Base-by-base conservation (phyloP, 1,140 invertebrate species). In the Ditylenchus dipsaci region DNA sequence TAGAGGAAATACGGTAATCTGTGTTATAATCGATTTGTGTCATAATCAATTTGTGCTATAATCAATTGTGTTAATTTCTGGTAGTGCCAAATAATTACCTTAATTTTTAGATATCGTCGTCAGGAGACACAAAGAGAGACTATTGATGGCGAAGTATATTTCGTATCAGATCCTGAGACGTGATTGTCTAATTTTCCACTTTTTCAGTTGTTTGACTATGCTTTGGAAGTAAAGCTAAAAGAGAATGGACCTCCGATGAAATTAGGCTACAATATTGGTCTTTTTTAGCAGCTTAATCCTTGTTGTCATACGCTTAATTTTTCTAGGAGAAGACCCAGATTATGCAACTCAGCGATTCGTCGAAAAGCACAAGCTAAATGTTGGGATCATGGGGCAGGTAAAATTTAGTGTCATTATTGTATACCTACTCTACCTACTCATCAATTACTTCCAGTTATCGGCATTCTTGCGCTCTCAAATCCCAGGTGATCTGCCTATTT, bases 211-310 rank as follows among this genome's bases (percentile, higher is more conserved):
- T 96, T 96, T 83, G 94, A 97, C 85, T 95, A 89, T 85, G 93
- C 96, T 21, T 97, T 97, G 83, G 90, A 88, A 72, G 91, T 97
- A 3, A 19, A 29, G 92, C 95, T 76, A 89, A 96, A 66, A 7
- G 90, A 94, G 81, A 92, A 95, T 81, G 91, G 90, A 1, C 88
- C 88, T 57, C 90, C 90, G 1, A 84, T 96, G 1, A 95, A 96
- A 84, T 84, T 97, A 60, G 92, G 92, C 0, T 97, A 91, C 82
- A 96, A 97, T 82, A 87, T 87, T 13, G 79, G 33, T 38, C 3
- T 5, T 38, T 5, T 38, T 38, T n/a, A n/a, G n/a, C n/a, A n/a
- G n/a, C n/a, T n/a, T n/a, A n/a, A n/a, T n/a, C n/a, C n/a, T n/a
- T n/a, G n/a, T n/a, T n/a, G n/a, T n/a, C n/a, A n/a, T n/a, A n/a